A percentile compares a stretch with the other conserved stretches of the same genome.
Conservation (phyloP, 2,797 vertebrate genomes). For the Falco concolor region DNA sequence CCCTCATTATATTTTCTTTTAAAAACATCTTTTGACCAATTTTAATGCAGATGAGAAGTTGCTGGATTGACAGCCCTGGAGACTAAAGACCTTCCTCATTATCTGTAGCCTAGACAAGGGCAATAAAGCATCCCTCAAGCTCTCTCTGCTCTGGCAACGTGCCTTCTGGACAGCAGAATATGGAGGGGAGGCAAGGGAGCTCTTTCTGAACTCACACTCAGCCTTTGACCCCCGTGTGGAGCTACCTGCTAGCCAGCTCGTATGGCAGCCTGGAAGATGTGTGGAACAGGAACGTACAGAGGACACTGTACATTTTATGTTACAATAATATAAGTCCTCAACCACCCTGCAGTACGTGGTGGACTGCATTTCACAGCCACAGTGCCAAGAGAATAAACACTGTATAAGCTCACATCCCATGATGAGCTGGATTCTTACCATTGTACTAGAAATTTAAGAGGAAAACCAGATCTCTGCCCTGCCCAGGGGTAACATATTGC, state of each 20-base stretch:
- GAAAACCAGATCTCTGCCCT: neutral
- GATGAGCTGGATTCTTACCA: neutral
- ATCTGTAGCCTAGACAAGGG: slow-evolving; percentile 8
- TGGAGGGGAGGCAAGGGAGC: neutral
- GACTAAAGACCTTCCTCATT: slow-evolving; percentile 25
- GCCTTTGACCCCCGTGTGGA: neutral
- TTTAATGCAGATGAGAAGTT: slow-evolving; percentile 52
- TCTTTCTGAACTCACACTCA: neutral
- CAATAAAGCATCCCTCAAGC: neutral
- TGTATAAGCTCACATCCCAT: neutral
- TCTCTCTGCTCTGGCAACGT: neutral
- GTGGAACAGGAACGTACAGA: neutral
- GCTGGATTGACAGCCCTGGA: neutral
- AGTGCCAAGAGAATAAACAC: neutral
- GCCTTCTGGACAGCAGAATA: neutral
- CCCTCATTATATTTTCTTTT: slow-evolving; percentile 55
- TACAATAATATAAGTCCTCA: neutral
- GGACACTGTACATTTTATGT: neutral
- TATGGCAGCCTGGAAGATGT: neutral
- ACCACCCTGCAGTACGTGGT: neutral
- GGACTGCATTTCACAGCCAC: neutral
- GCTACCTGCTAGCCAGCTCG: neutral
- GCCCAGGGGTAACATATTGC: neutral
- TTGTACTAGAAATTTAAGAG: neutral
- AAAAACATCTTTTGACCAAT: slow-evolving; percentile 54